Base-by-base conservation (phyloP, 1,140 invertebrate genomes). In the Caenorhabditis inopinata region DNA sequence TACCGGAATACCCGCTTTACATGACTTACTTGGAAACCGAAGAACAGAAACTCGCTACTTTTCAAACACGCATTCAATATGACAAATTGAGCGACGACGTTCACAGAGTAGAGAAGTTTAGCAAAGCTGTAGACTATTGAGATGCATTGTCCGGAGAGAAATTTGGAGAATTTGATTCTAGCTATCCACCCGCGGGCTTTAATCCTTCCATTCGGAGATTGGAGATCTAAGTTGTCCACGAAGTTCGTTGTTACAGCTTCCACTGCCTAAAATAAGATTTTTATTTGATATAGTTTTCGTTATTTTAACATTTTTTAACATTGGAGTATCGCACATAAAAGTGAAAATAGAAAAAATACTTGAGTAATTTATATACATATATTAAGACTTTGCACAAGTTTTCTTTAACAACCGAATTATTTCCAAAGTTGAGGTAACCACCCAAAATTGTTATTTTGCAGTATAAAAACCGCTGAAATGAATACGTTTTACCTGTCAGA, bases 71-170 rank as follows among this genome's bases (percentile, higher is more conserved):
- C 92, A 90, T 97, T 95, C 93, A 97, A 95, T 89, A 97, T 91
- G 91, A 96, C 96, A 93, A 97, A 96, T 92, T 97, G 95, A 90
- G 95, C 94, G 89, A 97, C 92, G 87, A 97, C 94, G 91, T 97
- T 97, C 89, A 93, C 90, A 85, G 96, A 84, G 76, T 88, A 88
- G 32, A 79, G 85, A 14, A 89, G 32, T 80, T 88, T 88, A 29
- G 90, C 89, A 45, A 90, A 86, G 42, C 91, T 85, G 83, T 91
- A 91, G n/a, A 91, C 85, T 2, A 88, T 87, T 0, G 89, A 89
- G 6, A 91, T 85, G 79, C 89, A 90, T 53, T 90, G 90, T n/a
- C 90, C 90, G 75, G 90, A 89, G 1, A 90, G 85, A 5, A 87
- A 74, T 75, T 87, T 84, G 1, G 48, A 74, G 45, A 48, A 79